These are phyloP conservation scores for Lepas anatifera DNA, from an alignment of 2,888 invertebrate genomes.

Conservation along the genomic window DNA sequence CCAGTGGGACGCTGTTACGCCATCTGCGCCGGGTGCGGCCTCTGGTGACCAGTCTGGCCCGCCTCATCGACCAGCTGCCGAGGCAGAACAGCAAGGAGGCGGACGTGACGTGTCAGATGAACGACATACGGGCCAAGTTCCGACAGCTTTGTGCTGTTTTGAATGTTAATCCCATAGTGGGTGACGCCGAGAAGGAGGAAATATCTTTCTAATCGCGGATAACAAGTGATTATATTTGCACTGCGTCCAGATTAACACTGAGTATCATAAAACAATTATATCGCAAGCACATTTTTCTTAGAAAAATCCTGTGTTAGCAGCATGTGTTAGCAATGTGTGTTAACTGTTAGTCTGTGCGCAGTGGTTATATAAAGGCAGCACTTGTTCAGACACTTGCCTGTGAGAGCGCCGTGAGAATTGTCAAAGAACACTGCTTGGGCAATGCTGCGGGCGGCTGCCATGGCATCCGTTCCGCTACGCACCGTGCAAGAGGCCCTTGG, in stretches of 20 bases:
- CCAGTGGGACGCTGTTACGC: not conserved
- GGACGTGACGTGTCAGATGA: constrained; percentile 33
- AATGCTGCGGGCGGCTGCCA: not conserved
- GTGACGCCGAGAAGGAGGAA: not conserved
- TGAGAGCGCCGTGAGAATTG: no score
- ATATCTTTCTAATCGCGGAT: not conserved
- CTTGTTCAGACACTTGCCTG: no score
- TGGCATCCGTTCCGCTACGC: constrained; percentile 34
- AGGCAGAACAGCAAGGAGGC: not conserved
- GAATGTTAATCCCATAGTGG: constrained; percentile 33
- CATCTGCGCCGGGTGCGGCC: not conserved
- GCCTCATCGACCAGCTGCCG: not conserved
- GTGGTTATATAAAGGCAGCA: no score
- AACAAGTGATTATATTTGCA: no score
- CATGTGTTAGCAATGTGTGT: no score
- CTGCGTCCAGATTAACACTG: no score
- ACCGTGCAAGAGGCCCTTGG: constrained; percentile 34
- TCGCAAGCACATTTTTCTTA: no score
- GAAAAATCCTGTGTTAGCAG: no score
- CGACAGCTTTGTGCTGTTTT: constrained; percentile 54
- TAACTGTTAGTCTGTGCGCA: no score
- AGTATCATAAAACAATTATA: no score
- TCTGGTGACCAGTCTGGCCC: not conserved
- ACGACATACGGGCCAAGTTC: constrained; percentile 52
- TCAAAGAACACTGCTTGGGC: no score